These are phyloP conservation scores for Chiloscyllium punctatum DNA, from an alignment of 2,797 vertebrate genomes.

Conservation along the genomic window DNA sequence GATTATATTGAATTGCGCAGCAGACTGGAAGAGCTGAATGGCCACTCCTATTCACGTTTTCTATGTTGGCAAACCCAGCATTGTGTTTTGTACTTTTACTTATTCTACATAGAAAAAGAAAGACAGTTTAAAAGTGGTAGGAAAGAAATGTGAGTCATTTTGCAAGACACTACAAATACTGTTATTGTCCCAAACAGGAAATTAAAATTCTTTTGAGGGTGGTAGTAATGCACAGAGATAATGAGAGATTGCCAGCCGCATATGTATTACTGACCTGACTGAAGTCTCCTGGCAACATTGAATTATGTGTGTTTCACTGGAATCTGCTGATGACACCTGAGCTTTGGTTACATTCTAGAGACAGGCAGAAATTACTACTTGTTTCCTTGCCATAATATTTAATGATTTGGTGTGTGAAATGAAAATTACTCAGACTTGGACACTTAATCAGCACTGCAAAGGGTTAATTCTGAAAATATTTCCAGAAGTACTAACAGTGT, in stretches of 20 bases:
- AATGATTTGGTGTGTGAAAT: neutral
- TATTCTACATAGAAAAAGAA: neutral
- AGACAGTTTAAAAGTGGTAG: neutral
- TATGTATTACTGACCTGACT: neutral
- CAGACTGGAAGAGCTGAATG: too few relatives aligned
- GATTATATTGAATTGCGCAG: too few relatives aligned
- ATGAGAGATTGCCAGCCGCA: neutral
- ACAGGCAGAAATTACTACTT: neutral
- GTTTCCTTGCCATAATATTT: neutral
- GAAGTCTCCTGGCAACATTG: neutral
- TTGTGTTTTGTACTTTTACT: neutral
- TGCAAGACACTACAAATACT: neutral
- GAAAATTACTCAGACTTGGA: neutral
- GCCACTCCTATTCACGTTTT: too few relatives aligned
- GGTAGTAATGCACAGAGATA: neutral
- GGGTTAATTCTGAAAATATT: neutral
- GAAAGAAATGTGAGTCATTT: slow-evolving; percentile 14
- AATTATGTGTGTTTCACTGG: neutral
- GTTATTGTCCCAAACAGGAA: slow-evolving; percentile 19
- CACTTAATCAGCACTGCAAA: neutral
- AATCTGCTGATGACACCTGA: neutral
- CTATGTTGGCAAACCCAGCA: neutral
- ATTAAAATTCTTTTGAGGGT: slow-evolving; percentile 6
- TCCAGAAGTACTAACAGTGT: neutral
- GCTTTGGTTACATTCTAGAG: neutral